Evolutionary conservation across 35 echinoderm and acorn worm species (phyloP).

Genomic region (Antedon bifida): DNA sequence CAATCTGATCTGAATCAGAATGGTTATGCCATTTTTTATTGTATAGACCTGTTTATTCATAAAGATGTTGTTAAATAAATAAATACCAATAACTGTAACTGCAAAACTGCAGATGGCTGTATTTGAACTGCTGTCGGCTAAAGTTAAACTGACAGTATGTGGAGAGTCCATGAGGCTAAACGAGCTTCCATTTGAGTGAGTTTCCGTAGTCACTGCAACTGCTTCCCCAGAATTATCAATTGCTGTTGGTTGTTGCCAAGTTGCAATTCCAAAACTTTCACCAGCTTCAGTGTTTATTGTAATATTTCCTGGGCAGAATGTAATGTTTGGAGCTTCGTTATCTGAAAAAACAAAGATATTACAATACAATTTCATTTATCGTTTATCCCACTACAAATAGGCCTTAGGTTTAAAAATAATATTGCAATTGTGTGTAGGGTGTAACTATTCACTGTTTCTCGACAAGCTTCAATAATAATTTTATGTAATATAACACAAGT

Average conservation of each 20-base stretch:
- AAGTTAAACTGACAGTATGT: not conserved
- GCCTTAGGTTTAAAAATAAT: not conserved
- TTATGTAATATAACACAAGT: too few relatives aligned
- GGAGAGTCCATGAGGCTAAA: not conserved
- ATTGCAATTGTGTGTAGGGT: too few relatives aligned
- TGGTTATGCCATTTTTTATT: too few relatives aligned
- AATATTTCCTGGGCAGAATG: conserved; percentile 21
- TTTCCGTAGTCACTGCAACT: not conserved
- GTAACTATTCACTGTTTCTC: too few relatives aligned
- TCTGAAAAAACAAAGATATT: conserved; percentile 6
- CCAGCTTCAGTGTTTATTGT: conserved; percentile 5
- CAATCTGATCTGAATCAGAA: too few relatives aligned
- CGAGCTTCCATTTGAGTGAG: not conserved
- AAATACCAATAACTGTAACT: conserved; percentile 8
- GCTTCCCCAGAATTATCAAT: conserved; percentile 32
- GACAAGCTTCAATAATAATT: too few relatives aligned
- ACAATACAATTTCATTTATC: not conserved
- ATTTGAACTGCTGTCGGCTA: not conserved
- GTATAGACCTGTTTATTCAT: too few relatives aligned
- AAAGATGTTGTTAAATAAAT: not conserved
- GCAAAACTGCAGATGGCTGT: not conserved
- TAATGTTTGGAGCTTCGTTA: conserved; percentile 26
- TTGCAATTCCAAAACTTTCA: conserved; percentile 9
- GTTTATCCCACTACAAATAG: too few relatives aligned
- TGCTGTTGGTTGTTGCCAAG: conserved; percentile 55